Evolutionary conservation across 2,113 vertebrate species (phyloP), one percentile per base, ranked within the genome.

Genomic region (Micronycteris hirsuta): DNA sequence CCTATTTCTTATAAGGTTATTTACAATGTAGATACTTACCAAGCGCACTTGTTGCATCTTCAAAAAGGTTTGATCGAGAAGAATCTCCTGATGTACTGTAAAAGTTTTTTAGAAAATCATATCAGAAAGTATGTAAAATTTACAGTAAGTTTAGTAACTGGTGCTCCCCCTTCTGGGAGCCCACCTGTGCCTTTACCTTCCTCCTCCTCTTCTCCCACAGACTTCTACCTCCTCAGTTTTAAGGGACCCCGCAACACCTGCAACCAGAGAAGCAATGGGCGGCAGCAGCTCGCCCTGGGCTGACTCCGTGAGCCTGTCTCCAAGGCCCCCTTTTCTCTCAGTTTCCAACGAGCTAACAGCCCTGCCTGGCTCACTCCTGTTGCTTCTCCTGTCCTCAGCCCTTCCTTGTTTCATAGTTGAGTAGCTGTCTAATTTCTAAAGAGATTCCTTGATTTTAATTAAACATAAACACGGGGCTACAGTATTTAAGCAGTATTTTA

Each of bases 1-100:
- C 38, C 73, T 28, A 15, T 36, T 31, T 68, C 76, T 16, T 28
- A 73, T 0, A 45, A 54, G 11, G 19, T 88, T 47, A 86, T 14
- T 73, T 41, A n/a, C 7, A 68, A 80, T 56, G 76, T 74, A 97
- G 93, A 93, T 47, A 94, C 98, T 99, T 98, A 99, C 99, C 99
- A 97, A 99, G 98, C 96, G 99, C 99, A 98, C 99, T 99, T 98
- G 99, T 99, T 71, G 99, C 99, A 98, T 99, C 99, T 95, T 99
- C 99, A 98, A 99, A 99, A 97, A 99, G 98, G 97, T 99, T 99
- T 97, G 99, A 98, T 96, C 99, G 99, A 96, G 99, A 98, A 95
- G 98, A 98, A 95, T 98, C 98, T 97, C 98, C 99, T 88, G 98
- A 98, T 96, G 98, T 98, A 98, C 99, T 99, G 98, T 58, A 98